These are phyloP conservation scores for Acanthurus leucopareius DNA, from an alignment of 2,797 vertebrate genomes.

Conservation along the genomic window DNA sequence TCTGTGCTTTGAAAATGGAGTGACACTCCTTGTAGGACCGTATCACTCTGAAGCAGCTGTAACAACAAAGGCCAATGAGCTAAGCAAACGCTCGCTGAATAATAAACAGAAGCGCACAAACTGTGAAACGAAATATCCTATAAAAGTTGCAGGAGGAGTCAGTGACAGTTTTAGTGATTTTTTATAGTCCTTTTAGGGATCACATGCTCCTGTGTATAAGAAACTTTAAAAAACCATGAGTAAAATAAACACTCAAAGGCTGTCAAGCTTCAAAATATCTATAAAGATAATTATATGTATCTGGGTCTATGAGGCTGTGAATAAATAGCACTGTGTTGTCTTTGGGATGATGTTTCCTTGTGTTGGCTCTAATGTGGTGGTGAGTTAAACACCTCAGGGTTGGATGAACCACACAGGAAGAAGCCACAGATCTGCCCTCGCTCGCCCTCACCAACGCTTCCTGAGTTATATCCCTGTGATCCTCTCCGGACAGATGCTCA, in stretches of 20 bases:
- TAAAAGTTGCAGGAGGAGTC: neutral
- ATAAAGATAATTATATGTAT: neutral
- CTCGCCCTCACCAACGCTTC: slow-evolving; percentile 16
- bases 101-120: slow-evolving; percentile 14
- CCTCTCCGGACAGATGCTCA: slow-evolving; percentile 30
- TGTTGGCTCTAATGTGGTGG: neutral
- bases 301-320: neutral
- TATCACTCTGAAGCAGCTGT: slow-evolving; percentile 32
- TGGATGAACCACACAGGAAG: slow-evolving; percentile 40
- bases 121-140: neutral
- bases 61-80: neutral
- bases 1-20: slow-evolving; percentile 20
- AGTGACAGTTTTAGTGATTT: neutral
- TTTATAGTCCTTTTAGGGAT: neutral
- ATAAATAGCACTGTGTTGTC: neutral
- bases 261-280: neutral
- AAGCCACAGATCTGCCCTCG: neutral
- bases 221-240: neutral
- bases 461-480: slow-evolving; percentile 28
- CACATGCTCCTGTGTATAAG: neutral
- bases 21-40: slow-evolving; percentile 3
- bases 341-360: neutral
- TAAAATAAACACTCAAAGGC: neutral
- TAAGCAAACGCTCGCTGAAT: neutral
- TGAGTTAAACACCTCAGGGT: slow-evolving; percentile 13